A percentile compares a stretch with the other conserved stretches of the same genome.
Conservation (phyloP, 2,113 vertebrate species). For the Oncorhynchus kisutch region DNA sequence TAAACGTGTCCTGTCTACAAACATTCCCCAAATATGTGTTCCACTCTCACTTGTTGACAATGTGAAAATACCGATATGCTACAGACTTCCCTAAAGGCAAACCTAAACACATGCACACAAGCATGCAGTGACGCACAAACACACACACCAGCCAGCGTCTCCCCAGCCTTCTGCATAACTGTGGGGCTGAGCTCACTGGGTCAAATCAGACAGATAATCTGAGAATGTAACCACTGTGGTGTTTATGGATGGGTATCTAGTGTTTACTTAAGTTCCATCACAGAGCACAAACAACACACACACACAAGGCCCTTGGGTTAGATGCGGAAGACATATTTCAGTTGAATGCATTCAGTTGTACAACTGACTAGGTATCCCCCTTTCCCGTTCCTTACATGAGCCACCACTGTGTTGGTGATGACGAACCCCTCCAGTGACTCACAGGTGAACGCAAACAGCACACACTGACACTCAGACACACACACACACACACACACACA, state of each 20-base stretch:
- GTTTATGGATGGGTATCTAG: slow-evolving; percentile 62
- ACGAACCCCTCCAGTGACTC: slow-evolving; percentile 28
- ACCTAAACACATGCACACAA: slow-evolving; percentile 1
- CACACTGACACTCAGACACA: slow-evolving; percentile 5
- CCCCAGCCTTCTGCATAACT: slow-evolving; percentile 31
- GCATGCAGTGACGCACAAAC: neutral
- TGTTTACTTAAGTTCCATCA: slow-evolving; percentile 63
- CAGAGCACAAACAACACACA: neutral
- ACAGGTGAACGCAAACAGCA: neutral
- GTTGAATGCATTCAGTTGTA: too few relatives aligned
- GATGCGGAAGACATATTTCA: too few relatives aligned
- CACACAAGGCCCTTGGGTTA: neutral
- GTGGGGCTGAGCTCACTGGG: slow-evolving; percentile 31
- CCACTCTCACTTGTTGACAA: too few relatives aligned
- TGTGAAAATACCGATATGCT: too few relatives aligned
- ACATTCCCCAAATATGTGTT: neutral
- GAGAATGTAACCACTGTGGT: slow-evolving; percentile 57
- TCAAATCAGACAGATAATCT: slow-evolving; percentile 64
- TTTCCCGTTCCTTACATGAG: neutral
- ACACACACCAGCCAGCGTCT: neutral
- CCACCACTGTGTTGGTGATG: neutral
- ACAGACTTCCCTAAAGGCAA: neutral
- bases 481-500: neutral
- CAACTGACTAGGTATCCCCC: too few relatives aligned
- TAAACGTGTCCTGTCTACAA: slow-evolving; percentile 17